Conservation (phyloP, 2,797 vertebrate genomes). For the Periophthalmus magnuspinnatus region DNA sequence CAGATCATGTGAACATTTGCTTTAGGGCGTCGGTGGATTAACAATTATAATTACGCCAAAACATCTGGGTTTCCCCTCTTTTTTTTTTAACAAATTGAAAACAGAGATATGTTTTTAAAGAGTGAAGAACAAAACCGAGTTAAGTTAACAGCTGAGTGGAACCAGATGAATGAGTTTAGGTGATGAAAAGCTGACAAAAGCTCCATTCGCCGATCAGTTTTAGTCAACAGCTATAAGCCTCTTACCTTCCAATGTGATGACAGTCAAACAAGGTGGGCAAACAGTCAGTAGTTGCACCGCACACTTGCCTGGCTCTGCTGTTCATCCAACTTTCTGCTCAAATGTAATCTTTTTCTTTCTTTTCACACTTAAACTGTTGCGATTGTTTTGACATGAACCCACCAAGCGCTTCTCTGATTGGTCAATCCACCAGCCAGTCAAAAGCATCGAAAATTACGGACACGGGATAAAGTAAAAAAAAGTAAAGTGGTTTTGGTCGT, state of each 20-base stretch:
- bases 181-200: slow-evolving; percentile 63
- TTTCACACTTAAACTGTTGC: too few species aligned
- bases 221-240: slow-evolving; percentile 31
- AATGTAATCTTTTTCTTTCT: too few species aligned
- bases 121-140: slow-evolving; percentile 15
- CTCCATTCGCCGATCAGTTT: slow-evolving; percentile 60
- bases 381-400: too few species aligned
- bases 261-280: not conserved
- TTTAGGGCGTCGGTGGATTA: slow-evolving; percentile 23
- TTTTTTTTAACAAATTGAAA: slow-evolving; percentile 23
- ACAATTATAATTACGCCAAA: slow-evolving; percentile 21
- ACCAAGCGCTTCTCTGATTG: too few species aligned
- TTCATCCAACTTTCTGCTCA: too few species aligned
- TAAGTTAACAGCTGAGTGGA: slow-evolving; percentile 43
- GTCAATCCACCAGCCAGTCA: too few species aligned
- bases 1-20: slow-evolving; percentile 9
- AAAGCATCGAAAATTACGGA: too few species aligned
- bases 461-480: too few species aligned
- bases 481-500: too few species aligned
- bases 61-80: slow-evolving; percentile 32
- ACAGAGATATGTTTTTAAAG: slow-evolving; percentile 5
- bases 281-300: not conserved
- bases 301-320: not conserved
- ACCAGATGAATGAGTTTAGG: slow-evolving; percentile 55
- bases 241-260: slow-evolving; percentile 38